phyloP scores from a whole-genome alignment of 2,113 vertebrate species.

The Salvator merianae region DNA sequence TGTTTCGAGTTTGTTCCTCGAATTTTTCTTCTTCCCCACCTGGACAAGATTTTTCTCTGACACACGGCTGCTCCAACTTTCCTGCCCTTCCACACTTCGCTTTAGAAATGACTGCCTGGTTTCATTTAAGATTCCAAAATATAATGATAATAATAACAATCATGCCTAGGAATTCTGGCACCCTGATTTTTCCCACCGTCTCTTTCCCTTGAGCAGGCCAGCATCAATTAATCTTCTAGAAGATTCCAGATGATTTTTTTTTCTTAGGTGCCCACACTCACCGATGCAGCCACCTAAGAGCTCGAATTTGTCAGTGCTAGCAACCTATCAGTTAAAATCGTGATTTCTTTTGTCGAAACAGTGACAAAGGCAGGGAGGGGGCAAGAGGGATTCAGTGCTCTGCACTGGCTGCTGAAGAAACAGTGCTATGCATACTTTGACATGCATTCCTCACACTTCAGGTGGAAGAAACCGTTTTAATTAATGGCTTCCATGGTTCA shows the following conservation, averaged over 20 bases:
- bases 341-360: conserved; percentile 41
- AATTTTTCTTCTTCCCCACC: background rate
- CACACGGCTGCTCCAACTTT: background rate
- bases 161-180: background rate
- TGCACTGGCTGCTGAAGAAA: background rate
- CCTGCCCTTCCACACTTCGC: background rate
- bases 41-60: too few relatives aligned
- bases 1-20: background rate
- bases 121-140: background rate
- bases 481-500: background rate
- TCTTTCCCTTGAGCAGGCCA: background rate
- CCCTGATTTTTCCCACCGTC: too few relatives aligned
- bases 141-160: background rate
- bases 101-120: background rate
- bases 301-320: conserved; percentile 12
- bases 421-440: conserved; percentile 36
- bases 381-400: background rate
- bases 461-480: background rate
- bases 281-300: background rate
- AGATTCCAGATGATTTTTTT: background rate
- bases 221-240: background rate
- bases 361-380: conserved; percentile 30
- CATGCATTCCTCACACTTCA: conserved; percentile 37
- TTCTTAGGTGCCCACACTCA: background rate
- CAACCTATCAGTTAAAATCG: background rate